Evolutionary conservation across 1,140 invertebrate species (phyloP), one percentile per base, ranked within the genome.

Genomic region (Drosophila nigromelanica): DNA sequence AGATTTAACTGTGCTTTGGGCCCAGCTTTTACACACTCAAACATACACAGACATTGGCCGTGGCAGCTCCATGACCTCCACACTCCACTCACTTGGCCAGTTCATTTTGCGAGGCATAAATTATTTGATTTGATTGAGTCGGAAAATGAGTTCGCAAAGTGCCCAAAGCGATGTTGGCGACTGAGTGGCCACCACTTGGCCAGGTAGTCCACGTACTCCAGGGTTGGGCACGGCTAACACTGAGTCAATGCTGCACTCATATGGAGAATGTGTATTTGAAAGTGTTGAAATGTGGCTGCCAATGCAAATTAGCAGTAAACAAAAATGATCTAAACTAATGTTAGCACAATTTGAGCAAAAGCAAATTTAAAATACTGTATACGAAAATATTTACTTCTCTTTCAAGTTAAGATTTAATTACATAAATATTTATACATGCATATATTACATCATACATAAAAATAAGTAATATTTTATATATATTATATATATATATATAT

Each of bases 101-200:
- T 80, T 90, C 87, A 85, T 85, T 90, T 90, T 60, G 77, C 73
- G 43, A 78, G 50, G 71, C 89, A 90, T 90, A 90, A 90, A 90
- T 90, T 90, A 90, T 90, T 90, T 90, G 82, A 90, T 90, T 90
- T 90, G 87, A 90, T 90, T 90, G 87, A 90, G 87, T 90, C 85
- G 77, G 82, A 90, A 90, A 90, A 90, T 83, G 87, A 90, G 87
- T 90, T 90, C 89, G 80, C 83, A 85, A 83, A 90, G 58, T 74
- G 87, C 87, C 81, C 73, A 68, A 80, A 83, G 87, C 87, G 5
- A 35, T 18, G 52, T 60, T 83, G 77, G 43, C 42, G 43, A 69
- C 42, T 37, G 37, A 64, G 50, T 51, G 43, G 35, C 47, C 43
- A 24, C 35, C 51, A 63, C 40, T 30, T 52, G 43, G 54, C 24